Evolutionary conservation across 2,113 vertebrate species (phyloP).

Genomic region (Chlorocebus sabaeus): DNA sequence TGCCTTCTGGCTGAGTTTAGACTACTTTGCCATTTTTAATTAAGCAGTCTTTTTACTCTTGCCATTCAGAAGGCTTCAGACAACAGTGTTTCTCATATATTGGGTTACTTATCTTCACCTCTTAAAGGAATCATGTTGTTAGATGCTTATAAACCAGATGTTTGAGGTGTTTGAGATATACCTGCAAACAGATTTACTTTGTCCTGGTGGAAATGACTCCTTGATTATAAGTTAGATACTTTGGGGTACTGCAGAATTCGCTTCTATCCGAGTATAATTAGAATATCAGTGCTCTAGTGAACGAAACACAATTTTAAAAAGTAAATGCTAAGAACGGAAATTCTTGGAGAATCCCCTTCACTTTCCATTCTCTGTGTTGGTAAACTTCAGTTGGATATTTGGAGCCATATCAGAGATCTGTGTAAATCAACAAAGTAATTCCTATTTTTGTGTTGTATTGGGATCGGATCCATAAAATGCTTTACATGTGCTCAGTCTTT

Average conservation of each 20-base stretch:
- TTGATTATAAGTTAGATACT: background rate
- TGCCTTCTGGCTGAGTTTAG: constrained; percentile 44
- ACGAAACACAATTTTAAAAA: background rate
- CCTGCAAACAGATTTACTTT: background rate
- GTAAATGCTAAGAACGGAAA: background rate
- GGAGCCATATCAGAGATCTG: background rate
- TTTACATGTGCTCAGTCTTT: background rate
- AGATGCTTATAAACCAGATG: background rate
- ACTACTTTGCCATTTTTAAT: constrained; percentile 57
- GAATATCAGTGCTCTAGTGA: background rate
- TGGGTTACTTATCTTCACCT: background rate
- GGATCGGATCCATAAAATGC: background rate
- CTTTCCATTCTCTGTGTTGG: background rate
- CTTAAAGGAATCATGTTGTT: background rate
- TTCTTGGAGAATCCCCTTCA: background rate
- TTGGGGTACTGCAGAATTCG: background rate
- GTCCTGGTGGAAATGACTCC: background rate
- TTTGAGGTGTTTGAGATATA: background rate
- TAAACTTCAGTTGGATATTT: background rate
- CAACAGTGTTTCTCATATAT: background rate
- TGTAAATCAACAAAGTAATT: background rate
- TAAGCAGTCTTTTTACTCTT: constrained; percentile 28
- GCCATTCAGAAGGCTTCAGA: background rate
- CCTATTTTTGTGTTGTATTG: background rate
- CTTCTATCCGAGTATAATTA: background rate